Conservation (phyloP, 2,797 vertebrate genomes). For the Chaetophractus vellerosus region DNA sequence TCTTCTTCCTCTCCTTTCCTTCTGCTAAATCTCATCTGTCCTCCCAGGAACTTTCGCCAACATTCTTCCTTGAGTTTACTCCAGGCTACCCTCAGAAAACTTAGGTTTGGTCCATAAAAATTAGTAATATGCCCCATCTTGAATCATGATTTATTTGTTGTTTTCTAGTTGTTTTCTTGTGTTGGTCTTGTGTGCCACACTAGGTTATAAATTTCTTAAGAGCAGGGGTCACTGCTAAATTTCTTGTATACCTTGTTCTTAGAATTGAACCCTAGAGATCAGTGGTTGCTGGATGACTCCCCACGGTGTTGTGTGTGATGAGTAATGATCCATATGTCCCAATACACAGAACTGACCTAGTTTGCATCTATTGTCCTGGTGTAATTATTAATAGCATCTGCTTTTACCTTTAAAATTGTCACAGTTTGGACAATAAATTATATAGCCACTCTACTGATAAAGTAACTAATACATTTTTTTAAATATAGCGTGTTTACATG, state of each 20-base stretch:
- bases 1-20: not conserved
- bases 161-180: slow-evolving; percentile 12
- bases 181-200: not conserved
- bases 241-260: not conserved
- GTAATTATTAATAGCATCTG: not conserved
- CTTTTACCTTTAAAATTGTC: slow-evolving; percentile 7
- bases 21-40: not conserved
- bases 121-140: not conserved
- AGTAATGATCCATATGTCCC: not conserved
- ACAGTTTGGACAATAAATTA: not conserved
- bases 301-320: not conserved
- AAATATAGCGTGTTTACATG: slow-evolving; percentile 20
- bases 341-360: not conserved
- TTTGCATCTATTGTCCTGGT: not conserved
- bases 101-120: not conserved
- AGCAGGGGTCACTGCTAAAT: not conserved
- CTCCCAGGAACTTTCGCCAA: not conserved
- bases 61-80: not conserved
- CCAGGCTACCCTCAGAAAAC: not conserved
- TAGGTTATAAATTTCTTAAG: slow-evolving; percentile 2
- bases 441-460: not conserved
- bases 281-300: not conserved
- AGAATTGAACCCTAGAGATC: not conserved
- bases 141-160: not conserved
- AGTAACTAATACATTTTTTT: not conserved